Base-by-base conservation (phyloP, 2,888 invertebrate genomes). In the Scaeva pyrastri region DNA sequence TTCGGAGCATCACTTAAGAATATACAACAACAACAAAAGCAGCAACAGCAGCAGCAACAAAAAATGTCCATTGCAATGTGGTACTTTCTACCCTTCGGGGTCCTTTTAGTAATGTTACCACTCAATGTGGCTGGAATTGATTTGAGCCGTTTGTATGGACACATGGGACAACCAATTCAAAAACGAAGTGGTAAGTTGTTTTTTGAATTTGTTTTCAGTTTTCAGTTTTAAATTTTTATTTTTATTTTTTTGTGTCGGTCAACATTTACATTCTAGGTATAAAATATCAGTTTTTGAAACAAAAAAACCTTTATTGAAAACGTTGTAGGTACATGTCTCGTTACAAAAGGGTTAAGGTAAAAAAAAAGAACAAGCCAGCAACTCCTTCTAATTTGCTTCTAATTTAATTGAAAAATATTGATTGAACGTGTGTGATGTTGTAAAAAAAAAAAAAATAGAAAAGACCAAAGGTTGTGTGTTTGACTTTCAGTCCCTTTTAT, bases 61-160 rank as follows among this genome's bases (percentile, higher is more conserved):
- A 81, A 31, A 11, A 86, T 86, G 68, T 78, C 84, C 56, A 82
- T 89, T 79, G 88, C 88, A 86, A 89, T 90, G 89, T 90, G 91
- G 88, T 91, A 90, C 73, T 92, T 93, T 90, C 93, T 94, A 85
- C 94, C 94, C 90, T 93, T 95, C 79, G 94, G 94, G 88, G 94
- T 94, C 68, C 93, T 95, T 89, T 94, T 95, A 92, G 94, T 95
- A 90, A 94, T 95, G 89, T 94, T 95, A 90, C 95, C 96, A 64
- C 94, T 94, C 89, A 94, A 94, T 75, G 95, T 94, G 89, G 94
- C 94, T 91, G 96, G 96, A 88, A 95, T 97, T 89, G 97, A 97
- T 93, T 94, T 97, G 89, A 96, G 96, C 93, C 95, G 96, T 88
- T 94, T 97, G 77, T 97, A 97, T 90, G 97, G 96, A 19, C 97